A percentile compares a stretch with the other conserved stretches of the same genome.
These are phyloP conservation scores for Helicoverpa assulta DNA, from an alignment of 2,888 invertebrate species.

Conservation along the genomic window DNA sequence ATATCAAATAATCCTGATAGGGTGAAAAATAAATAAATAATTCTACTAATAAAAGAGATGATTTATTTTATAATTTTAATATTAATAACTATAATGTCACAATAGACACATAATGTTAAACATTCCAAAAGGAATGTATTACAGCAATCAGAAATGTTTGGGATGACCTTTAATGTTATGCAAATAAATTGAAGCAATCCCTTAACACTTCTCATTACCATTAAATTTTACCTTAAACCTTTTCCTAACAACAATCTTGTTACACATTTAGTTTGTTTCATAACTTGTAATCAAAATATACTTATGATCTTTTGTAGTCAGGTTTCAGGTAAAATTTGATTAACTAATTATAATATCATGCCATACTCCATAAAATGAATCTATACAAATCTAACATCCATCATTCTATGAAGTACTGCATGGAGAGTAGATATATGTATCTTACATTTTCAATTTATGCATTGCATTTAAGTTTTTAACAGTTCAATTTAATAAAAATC, in stretches of 20 bases:
- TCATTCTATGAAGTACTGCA: slow-evolving; percentile 76
- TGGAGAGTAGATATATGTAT: slow-evolving; percentile 86
- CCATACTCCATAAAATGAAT: slow-evolving; percentile 69
- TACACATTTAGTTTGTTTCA: not conserved
- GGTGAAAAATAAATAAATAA: slow-evolving; percentile 73
- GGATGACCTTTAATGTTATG: slow-evolving; percentile 57
- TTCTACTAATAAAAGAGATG: slow-evolving; percentile 67
- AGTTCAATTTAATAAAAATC: slow-evolving; percentile 90
- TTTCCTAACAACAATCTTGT: slow-evolving; percentile 1
- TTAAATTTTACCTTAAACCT: slow-evolving; percentile 73
- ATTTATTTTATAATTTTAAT: slow-evolving; percentile 74
- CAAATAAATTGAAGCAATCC: slow-evolving; percentile 58
- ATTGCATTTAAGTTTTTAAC: slow-evolving; percentile 87
- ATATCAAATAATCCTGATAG: slow-evolving; percentile 84
- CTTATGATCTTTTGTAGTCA: slow-evolving; percentile 4
- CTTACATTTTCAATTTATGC: slow-evolving; percentile 89
- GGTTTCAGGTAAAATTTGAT: slow-evolving; percentile 73
- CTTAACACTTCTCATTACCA: slow-evolving; percentile 72
- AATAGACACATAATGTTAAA: slow-evolving; percentile 83
- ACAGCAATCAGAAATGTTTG: slow-evolving; percentile 73
- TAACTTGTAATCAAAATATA: not conserved
- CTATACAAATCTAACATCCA: slow-evolving; percentile 64
- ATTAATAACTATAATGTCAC: slow-evolving; percentile 83
- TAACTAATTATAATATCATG: slow-evolving; percentile 69
- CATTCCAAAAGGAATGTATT: slow-evolving; percentile 82